phyloP scores from a whole-genome alignment of 2,113 vertebrate species.

The Silurus meridionalis region DNA sequence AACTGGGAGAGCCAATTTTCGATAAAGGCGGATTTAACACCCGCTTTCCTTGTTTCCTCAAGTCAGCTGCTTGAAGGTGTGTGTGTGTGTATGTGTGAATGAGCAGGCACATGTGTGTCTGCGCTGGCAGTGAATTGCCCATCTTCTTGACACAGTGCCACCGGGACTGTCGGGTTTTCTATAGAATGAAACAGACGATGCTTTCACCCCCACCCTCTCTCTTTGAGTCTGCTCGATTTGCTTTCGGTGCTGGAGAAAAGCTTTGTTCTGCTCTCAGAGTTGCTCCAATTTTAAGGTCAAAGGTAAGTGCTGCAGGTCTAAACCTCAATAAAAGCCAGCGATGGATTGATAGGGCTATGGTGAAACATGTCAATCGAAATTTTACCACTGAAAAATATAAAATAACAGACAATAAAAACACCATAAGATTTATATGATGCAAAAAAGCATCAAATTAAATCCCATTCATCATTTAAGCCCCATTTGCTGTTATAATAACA shows the following conservation, averaged over 20 bases:
- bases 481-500: no score
- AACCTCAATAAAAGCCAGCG: conserved; percentile 33
- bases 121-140: conserved; percentile 30
- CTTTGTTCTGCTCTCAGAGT: conserved; percentile 35
- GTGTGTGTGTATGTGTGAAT: conserved; percentile 28
- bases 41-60: conserved; percentile 42
- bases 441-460: no score
- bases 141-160: conserved; percentile 29
- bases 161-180: conserved; percentile 27
- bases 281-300: conserved; percentile 32
- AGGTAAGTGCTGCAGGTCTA: conserved; percentile 19
- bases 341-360: not conserved
- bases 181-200: conserved; percentile 11
- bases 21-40: conserved; percentile 53
- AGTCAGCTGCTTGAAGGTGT: conserved; percentile 43
- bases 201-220: not conserved
- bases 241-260: conserved; percentile 29
- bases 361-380: conserved; percentile 6
- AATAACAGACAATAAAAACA: no score
- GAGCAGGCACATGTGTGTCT: conserved; percentile 26
- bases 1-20: conserved; percentile 54
- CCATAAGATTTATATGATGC: no score
- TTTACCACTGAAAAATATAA: not conserved
- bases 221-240: not conserved
- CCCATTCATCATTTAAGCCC: no score